phyloP scores from a whole-genome alignment of 2,113 vertebrate genomes.

The Tautogolabrus adspersus region DNA sequence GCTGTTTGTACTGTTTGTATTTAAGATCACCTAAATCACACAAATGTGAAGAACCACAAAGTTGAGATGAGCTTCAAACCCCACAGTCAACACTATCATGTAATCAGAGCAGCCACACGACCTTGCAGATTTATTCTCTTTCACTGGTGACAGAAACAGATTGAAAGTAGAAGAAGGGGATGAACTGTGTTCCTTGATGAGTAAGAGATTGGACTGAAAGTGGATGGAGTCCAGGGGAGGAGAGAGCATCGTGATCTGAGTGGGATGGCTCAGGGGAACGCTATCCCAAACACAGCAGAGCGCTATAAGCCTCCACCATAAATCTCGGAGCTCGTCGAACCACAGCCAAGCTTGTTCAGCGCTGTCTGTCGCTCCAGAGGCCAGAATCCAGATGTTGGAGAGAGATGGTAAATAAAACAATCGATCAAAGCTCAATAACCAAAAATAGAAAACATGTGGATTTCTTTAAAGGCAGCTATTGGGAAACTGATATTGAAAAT shows the following conservation, averaged over 20 bases:
- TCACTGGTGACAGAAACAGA: conserved; percentile 58
- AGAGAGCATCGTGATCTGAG: conserved; percentile 50
- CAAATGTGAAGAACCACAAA: not conserved
- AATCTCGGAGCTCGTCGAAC: conserved; percentile 70
- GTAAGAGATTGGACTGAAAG: conserved; percentile 50
- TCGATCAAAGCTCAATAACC: conserved; percentile 57
- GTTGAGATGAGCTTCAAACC: conserved; percentile 7
- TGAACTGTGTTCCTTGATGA: conserved; percentile 39
- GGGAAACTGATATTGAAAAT: conserved; percentile 7
- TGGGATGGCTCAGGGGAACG: conserved; percentile 55
- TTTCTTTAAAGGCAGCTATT: not conserved
- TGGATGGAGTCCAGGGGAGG: conserved; percentile 15
- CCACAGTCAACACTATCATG: conserved; percentile 12
- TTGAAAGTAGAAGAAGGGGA: conserved; percentile 21
- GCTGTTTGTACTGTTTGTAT: not conserved
- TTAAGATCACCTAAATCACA: conserved; percentile 14
- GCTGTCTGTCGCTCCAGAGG: conserved; percentile 65
- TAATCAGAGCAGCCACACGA: conserved; percentile 57
- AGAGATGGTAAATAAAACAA: conserved; percentile 71
- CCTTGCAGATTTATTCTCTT: conserved; percentile 47
- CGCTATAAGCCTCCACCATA: conserved; percentile 73
- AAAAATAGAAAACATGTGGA: not conserved
- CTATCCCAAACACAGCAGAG: conserved; percentile 73
- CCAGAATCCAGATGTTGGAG: conserved; percentile 80
- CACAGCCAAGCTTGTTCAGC: conserved; percentile 64